These are phyloP conservation scores for Drosophila mauritiana DNA, from an alignment of 1,140 invertebrate species.

Conservation along the genomic window DNA sequence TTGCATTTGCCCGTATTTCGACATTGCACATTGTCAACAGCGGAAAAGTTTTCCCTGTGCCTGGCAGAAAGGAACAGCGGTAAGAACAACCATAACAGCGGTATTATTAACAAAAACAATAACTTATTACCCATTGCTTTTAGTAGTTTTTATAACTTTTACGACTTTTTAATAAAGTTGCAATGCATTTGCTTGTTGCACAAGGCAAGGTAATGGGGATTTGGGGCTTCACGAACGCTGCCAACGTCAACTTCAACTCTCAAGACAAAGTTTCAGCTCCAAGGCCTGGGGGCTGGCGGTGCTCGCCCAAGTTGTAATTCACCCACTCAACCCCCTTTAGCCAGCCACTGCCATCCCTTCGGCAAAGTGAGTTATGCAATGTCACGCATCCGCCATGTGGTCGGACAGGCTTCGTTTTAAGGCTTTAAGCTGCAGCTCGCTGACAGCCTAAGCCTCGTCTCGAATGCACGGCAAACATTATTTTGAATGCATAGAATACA, in stretches of 20 bases:
- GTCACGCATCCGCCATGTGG: conserved; percentile 69
- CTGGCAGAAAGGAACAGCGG: conserved; percentile 8
- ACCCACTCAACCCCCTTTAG: conserved; percentile 27
- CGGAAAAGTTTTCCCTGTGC: conserved; percentile 32
- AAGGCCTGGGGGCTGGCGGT: conserved; percentile 39
- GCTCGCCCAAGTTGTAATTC: conserved; percentile 60
- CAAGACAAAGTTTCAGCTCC: conserved; percentile 69
- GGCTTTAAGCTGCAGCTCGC: conserved; percentile 64
- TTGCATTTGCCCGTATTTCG: conserved; percentile 33
- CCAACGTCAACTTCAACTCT: conserved; percentile 40
- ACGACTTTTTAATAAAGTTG: conserved; percentile 83
- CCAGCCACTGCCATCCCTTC: neutral
- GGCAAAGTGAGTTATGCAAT: conserved; percentile 64
- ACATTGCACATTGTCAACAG: conserved; percentile 49
- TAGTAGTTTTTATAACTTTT: conserved; percentile 83
- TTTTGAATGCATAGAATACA: neutral
- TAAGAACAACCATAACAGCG: conserved; percentile 34
- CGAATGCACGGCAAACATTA: neutral
- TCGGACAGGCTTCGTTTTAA: conserved; percentile 50
- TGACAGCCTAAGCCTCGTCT: conserved; percentile 59
- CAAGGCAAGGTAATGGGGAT: neutral
- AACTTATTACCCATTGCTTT: conserved; percentile 81
- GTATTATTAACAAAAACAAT: conserved; percentile 60
- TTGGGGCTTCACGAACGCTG: neutral
- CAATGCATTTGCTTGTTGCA: conserved; percentile 76